A percentile compares a stretch with the other conserved stretches of the same genome.
Evolutionary conservation across 2,888 invertebrate species (phyloP).

Genomic region (Cheilosia vernalis): DNA sequence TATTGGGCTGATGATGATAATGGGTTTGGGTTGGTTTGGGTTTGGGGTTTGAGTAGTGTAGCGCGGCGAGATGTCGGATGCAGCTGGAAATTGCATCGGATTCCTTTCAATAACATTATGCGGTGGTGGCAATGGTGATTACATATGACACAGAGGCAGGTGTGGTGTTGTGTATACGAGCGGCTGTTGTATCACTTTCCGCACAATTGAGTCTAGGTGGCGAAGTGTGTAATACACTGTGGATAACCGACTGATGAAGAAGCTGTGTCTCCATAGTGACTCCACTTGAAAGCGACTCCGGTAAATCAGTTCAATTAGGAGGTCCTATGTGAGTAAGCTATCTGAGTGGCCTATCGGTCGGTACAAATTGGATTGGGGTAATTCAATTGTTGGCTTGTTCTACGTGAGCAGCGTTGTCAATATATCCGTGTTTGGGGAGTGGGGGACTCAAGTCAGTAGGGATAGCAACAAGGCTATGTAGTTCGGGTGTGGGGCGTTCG

Average conservation of each 20-base stretch:
- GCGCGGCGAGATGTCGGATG: not conserved
- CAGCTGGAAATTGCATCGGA: conserved; percentile 38
- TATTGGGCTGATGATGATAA: conserved; percentile 39
- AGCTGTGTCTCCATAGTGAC: conserved; percentile 10
- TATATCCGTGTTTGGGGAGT: no score
- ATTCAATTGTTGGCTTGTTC: no score
- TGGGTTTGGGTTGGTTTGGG: not conserved
- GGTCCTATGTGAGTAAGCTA: not conserved
- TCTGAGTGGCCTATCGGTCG: no score
- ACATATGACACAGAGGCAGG: conserved; percentile 16
- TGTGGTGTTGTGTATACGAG: not conserved
- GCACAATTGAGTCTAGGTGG: conserved; percentile 44
- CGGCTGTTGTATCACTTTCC: conserved; percentile 17
- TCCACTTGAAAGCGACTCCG: conserved; percentile 37
- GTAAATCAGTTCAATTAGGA: conserved; percentile 1
- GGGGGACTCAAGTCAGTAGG: no score
- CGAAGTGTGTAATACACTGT: conserved; percentile 44
- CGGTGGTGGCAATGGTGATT: conserved; percentile 41
- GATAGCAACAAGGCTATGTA: no score
- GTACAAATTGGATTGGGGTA: no score
- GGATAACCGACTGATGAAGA: conserved; percentile 35
- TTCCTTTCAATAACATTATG: conserved; percentile 51
- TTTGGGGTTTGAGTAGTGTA: not conserved
- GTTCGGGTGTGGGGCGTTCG: no score
- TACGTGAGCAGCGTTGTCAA: no score